phyloP scores from a whole-genome alignment of 2,113 vertebrate species.

The Plestiodon gilberti region DNA sequence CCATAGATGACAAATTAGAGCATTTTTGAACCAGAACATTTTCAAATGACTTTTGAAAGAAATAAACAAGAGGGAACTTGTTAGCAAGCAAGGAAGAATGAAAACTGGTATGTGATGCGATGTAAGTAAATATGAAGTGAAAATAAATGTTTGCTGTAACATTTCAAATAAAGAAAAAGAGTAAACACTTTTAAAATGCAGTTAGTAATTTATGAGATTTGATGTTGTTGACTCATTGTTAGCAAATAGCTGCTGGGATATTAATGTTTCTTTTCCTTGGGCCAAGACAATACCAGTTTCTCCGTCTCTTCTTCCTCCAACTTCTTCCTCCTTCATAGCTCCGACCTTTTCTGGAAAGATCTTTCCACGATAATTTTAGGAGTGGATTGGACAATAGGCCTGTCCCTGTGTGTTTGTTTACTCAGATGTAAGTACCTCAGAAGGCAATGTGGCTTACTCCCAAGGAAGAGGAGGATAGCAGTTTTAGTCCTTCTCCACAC shows the following conservation, averaged over 20 bases:
- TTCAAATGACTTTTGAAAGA: not conserved
- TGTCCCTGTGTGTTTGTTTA: not conserved
- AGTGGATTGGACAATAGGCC: fast-evolving
- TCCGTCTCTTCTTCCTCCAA: too few species aligned
- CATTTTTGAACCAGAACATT: not conserved
- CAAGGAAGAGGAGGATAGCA: slow-evolving; percentile 15
- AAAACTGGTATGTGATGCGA: fast-evolving
- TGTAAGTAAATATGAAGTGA: not conserved
- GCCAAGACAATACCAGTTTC: not conserved
- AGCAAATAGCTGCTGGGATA: not conserved
- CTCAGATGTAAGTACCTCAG: not conserved
- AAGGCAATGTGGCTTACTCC: not conserved
- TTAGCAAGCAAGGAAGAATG: not conserved
- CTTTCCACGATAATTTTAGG: slow-evolving; percentile 10
- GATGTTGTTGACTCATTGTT: not conserved
- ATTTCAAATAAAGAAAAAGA: slow-evolving; percentile 6
- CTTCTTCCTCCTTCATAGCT: not conserved
- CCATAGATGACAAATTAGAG: not conserved
- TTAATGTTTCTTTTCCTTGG: not conserved
- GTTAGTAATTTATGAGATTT: not conserved
- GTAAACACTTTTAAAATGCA: not conserved
- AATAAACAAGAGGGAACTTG: slow-evolving; percentile 29
- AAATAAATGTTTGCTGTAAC: not conserved
- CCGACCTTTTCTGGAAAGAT: not conserved
- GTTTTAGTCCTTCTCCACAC: not conserved